Conservation (phyloP, 2,888 invertebrate species). For the Leptopterna dolabrata region DNA sequence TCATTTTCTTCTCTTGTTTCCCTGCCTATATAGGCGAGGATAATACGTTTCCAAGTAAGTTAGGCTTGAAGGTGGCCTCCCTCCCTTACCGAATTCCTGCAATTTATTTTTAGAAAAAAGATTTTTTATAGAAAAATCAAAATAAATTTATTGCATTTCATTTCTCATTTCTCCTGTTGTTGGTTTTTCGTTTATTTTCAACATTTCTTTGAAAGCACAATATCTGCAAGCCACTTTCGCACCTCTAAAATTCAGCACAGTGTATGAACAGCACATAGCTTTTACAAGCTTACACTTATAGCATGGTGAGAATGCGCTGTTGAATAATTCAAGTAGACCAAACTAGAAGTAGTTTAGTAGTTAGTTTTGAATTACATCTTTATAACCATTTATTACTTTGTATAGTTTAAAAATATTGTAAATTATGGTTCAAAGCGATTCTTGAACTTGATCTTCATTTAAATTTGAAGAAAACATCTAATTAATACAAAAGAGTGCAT, state of each 20-base stretch:
- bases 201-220: conserved; percentile 24
- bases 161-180: conserved; percentile 23
- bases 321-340: not conserved
- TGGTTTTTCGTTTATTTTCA: conserved; percentile 6
- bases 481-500: not conserved
- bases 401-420: not conserved
- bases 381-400: not conserved
- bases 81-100: conserved; percentile 20
- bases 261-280: conserved; percentile 46
- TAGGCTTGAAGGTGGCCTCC: conserved; percentile 62
- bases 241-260: conserved; percentile 33
- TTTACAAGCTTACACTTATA: conserved; percentile 20
- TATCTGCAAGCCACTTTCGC: conserved; percentile 44
- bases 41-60: conserved; percentile 76
- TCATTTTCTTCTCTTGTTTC: conserved; percentile 62
- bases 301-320: conserved; percentile 35
- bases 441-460: not conserved
- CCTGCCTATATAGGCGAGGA: conserved; percentile 71
- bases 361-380: not conserved
- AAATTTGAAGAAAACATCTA: too few relatives aligned
- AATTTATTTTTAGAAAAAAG: not conserved
- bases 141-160: not conserved
- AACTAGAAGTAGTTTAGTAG: not conserved
- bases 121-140: conserved; percentile 37
- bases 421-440: not conserved